Evolutionary conservation across 2,888 invertebrate species (phyloP).

Genomic region (Ormyrus labotus): DNA sequence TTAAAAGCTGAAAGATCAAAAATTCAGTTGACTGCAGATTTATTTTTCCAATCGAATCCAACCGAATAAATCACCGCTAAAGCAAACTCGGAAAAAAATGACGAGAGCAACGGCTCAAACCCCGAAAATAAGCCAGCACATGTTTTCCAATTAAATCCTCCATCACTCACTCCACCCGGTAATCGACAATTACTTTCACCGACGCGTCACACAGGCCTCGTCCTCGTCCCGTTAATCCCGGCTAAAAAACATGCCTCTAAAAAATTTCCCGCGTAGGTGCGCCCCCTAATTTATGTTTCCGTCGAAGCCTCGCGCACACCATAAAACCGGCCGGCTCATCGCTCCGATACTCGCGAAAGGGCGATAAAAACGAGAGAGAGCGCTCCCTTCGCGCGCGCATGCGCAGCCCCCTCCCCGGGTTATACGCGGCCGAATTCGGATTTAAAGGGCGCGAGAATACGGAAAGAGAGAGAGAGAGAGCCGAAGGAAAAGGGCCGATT

Average conservation of each 20-base stretch:
- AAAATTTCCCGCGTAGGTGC: constrained; percentile 44
- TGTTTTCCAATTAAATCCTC: constrained; percentile 24
- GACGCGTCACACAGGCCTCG: neutral
- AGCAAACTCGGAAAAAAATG: neutral
- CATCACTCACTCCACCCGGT: constrained; percentile 5
- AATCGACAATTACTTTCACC: constrained; percentile 40
- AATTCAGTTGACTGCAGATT: too few species aligned
- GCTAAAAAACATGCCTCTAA: constrained; percentile 12
- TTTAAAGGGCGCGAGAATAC: constrained; percentile 55
- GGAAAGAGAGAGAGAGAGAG: neutral
- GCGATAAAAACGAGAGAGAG: constrained; percentile 32
- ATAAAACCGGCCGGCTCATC: neutral
- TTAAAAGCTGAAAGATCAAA: too few species aligned
- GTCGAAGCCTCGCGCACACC: constrained; percentile 14
- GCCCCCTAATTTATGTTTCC: constrained; percentile 51
- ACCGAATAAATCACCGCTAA: too few species aligned
- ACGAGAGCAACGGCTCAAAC: neutral
- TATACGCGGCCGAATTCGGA: constrained; percentile 57
- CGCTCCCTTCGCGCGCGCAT: neutral
- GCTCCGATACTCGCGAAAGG: constrained; percentile 36
- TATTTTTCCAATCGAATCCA: too few species aligned
- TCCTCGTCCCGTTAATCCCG: constrained; percentile 18
- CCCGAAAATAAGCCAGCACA: neutral
- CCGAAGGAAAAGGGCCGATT: too few species aligned
- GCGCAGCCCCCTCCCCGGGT: too few species aligned